These are phyloP conservation scores for Oceanodroma tethys DNA, from an alignment of 2,113 vertebrate species.

Conservation along the genomic window DNA sequence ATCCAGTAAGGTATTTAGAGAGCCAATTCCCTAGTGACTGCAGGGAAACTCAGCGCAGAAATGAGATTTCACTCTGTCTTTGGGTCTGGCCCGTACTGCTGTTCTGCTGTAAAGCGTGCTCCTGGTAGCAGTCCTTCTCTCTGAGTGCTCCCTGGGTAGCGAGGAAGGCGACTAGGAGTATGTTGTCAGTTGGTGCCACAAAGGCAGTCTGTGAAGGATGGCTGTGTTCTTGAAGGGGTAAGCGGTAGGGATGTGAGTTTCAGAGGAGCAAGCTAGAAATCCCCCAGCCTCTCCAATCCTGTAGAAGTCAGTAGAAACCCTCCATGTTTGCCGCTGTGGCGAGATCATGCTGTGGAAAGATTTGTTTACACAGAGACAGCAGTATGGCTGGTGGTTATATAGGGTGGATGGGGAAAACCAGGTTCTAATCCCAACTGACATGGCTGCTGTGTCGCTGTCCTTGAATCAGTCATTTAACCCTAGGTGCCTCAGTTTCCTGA, in stretches of 20 bases:
- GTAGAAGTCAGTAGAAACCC: neutral
- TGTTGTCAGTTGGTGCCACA: neutral
- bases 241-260: accelerated
- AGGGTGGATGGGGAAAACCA: neutral
- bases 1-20: neutral
- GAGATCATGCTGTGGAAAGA: neutral
- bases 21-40: neutral
- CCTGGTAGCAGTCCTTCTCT: neutral
- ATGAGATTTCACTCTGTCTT: neutral
- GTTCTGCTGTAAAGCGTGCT: accelerated
- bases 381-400: too few species aligned
- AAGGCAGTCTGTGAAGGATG: neutral
- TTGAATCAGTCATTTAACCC: neutral
- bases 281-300: neutral
- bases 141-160: accelerated
- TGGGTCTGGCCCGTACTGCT: neutral
- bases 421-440: neutral
- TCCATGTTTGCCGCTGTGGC: accelerated
- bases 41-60: neutral
- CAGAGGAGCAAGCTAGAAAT: neutral
- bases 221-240: neutral
- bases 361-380: neutral
- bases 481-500: neutral
- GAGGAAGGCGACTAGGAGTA: neutral
- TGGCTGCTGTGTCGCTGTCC: neutral